Base-by-base conservation (phyloP, 2,797 vertebrate genomes). In the Aselliscus stoliczkanus region DNA sequence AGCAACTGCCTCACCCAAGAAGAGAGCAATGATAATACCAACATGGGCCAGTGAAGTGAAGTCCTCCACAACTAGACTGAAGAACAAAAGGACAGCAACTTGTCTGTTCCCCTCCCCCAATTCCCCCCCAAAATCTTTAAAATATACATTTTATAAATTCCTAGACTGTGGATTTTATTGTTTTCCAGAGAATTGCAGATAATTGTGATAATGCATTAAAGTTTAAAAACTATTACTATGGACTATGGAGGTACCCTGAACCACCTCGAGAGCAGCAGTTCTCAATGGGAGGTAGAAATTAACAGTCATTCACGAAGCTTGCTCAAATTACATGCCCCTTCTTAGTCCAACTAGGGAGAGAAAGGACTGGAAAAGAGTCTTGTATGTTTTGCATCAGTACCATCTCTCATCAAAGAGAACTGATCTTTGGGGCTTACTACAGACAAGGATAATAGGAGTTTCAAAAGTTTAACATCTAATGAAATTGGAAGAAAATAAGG, bases 401-500 rank as follows among this genome's bases (percentile, higher is more conserved):
- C 29, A 62, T 89, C 29, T 37, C 31, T 15, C 39, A 50, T 52
- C 37, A 94, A 58, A 93, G 1, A 80, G 37, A 90, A 77, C 4
- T 69, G 56, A n/a, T 58, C 25, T 52, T 27, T 52, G 4, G 39
- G 27, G 23, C 7, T 80, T 84, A 90, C 82, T 65, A 81, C 0
- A 69, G 52, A 9, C 60, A 90, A 87, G 20, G 58, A 92, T 72
- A 91, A 72, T 9, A 75, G 18, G 37, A 86, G 14, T 82, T 95
- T n/a, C 31, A 58, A 76, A 89, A 79, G 27, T 39, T 72, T 62
- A 87, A 64, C 14, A 73, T 44, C 54, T 95, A 62, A 44, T 91
- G 27, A 88, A 93, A 90, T 73, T 37, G 89, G 39, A 58, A 93
- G 29, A 54, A 91, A 95, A 93, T 60, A 85, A 75, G 6, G 29